Evolutionary conservation across 2,797 vertebrate genomes (phyloP).

Genomic region (Siniperca obscura): DNA sequence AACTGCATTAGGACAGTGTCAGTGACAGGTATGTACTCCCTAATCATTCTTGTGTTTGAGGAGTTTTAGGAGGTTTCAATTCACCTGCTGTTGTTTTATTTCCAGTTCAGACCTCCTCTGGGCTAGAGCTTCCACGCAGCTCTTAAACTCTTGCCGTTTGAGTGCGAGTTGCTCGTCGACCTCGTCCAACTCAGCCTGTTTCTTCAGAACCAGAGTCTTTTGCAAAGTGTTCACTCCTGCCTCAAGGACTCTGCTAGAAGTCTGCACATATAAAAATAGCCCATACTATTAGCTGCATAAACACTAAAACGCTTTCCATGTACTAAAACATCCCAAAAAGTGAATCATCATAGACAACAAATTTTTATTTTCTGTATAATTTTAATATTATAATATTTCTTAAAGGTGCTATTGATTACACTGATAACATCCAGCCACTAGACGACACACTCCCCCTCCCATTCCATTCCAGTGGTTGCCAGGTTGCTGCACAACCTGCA

Average conservation of each 20-base stretch:
- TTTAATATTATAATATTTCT: not conserved
- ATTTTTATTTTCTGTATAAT: not conserved
- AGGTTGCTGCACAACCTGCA: too few species aligned
- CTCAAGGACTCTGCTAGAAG: constrained; percentile 72
- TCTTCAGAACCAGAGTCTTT: constrained; percentile 83
- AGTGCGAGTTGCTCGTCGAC: constrained; percentile 77
- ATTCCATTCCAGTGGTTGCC: too few species aligned
- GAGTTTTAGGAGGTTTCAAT: not conserved
- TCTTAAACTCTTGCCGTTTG: constrained; percentile 82
- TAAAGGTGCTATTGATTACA: not conserved
- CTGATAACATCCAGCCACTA: too few species aligned
- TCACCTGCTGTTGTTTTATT: constrained; percentile 80
- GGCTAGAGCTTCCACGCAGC: constrained; percentile 66
- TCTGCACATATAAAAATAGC: constrained; percentile 56
- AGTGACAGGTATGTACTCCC: not conserved
- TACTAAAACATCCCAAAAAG: not conserved
- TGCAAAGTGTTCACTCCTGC: constrained; percentile 81
- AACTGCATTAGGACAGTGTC: not conserved
- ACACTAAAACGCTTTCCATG: not conserved
- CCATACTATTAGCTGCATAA: not conserved
- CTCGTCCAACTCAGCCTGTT: constrained; percentile 78
- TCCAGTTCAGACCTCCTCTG: constrained; percentile 77
- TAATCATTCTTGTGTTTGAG: not conserved
- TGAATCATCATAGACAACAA: not conserved
- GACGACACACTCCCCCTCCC: too few species aligned